A percentile compares a stretch with the other conserved stretches of the same genome.
These are phyloP conservation scores for Furcula furcula DNA, from an alignment of 2,888 invertebrate species.

Conservation along the genomic window DNA sequence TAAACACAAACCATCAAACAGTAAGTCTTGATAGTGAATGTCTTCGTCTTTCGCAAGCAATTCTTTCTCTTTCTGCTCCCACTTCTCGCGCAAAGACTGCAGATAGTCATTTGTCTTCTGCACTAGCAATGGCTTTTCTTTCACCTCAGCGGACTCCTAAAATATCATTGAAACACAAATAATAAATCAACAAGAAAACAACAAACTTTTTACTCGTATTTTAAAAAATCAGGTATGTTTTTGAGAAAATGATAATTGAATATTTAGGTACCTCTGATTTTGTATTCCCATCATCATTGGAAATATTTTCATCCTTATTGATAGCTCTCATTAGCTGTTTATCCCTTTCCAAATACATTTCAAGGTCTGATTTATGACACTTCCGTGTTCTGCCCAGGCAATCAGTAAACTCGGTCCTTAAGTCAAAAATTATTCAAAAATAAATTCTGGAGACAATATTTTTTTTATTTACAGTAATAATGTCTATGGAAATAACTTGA, in stretches of 20 bases:
- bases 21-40: slow-evolving; percentile 95
- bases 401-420: slow-evolving; percentile 94
- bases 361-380: slow-evolving; percentile 90
- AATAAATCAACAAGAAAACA: no score
- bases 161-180: no score
- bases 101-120: slow-evolving; percentile 71
- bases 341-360: slow-evolving; percentile 55
- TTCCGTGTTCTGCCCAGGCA: slow-evolving; percentile 93
- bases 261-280: slow-evolving; percentile 23
- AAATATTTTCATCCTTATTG: slow-evolving; percentile 82
- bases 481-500: no score
- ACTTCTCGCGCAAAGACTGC: slow-evolving; percentile 89
- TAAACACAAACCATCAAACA: slow-evolving; percentile 88
- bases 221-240: no score
- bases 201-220: no score
- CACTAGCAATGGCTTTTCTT: slow-evolving; percentile 85
- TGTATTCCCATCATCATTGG: slow-evolving; percentile 27
- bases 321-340: slow-evolving; percentile 70
- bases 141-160: slow-evolving; percentile 31
- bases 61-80: slow-evolving; percentile 92
- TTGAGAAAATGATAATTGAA: no score
- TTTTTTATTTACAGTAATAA: no score
- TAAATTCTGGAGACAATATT: no score
- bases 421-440: no score
- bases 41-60: slow-evolving; percentile 85